phyloP scores from a whole-genome alignment of 2,797 vertebrate species.

The Cryptoblepharus egeriae region DNA sequence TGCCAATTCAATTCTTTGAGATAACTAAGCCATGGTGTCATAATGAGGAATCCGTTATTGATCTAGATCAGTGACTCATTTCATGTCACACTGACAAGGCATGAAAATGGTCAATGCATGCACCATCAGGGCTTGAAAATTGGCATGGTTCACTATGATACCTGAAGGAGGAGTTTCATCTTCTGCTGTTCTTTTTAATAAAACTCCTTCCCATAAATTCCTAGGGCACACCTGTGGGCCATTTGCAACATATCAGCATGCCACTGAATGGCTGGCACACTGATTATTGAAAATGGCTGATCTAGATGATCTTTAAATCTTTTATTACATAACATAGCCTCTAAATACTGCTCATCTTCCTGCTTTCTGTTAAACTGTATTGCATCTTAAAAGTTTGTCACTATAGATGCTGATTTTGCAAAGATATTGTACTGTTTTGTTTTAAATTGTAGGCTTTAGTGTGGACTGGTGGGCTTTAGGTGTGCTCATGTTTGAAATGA shows the following conservation, averaged over 20 bases:
- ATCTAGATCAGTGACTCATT: too few species aligned
- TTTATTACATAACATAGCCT: not conserved
- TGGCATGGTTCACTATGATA: too few species aligned
- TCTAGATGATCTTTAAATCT: not conserved
- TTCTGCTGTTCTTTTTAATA: too few species aligned
- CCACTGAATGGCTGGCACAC: too few species aligned
- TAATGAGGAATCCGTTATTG: not conserved
- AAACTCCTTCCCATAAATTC: too few species aligned
- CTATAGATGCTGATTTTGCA: not conserved
- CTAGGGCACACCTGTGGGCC: too few species aligned
- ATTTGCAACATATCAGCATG: too few species aligned
- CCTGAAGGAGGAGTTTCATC: too few species aligned
- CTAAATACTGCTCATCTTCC: not conserved
- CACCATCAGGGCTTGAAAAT: too few species aligned
- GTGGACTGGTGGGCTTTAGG: conserved; percentile 99
- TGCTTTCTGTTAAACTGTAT: not conserved
- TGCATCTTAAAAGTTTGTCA: not conserved
- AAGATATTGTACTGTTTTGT: not conserved
- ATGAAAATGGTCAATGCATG: too few species aligned
- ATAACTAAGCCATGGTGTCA: not conserved
- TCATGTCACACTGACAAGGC: too few species aligned
- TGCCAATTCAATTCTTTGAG: not conserved
- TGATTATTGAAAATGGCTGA: too few species aligned
- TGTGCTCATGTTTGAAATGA: conserved; percentile 99
- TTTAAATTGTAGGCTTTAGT: conserved; percentile 86